A percentile compares a stretch with the other conserved stretches of the same genome.
Evolutionary conservation across 1,140 invertebrate genomes (phyloP).

Genomic region (Diabrotica virgifera): DNA sequence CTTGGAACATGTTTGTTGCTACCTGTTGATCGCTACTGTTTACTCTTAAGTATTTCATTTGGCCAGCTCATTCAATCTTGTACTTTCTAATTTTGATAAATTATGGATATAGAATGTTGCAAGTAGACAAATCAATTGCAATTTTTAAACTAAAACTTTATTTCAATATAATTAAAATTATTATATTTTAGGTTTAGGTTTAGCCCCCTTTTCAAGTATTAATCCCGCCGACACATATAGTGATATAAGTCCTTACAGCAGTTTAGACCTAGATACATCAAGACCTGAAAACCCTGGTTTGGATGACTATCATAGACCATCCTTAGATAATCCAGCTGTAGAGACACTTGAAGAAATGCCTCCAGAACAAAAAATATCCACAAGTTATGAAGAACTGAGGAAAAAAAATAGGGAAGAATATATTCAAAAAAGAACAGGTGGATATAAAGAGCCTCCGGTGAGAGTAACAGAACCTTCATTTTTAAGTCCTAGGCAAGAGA

Average conservation of each 20-base stretch:
- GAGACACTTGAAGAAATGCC: constrained; percentile 46
- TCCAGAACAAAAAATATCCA: constrained; percentile 43
- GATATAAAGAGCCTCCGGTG: constrained; percentile 22
- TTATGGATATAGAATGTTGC: no score
- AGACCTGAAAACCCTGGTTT: constrained; percentile 49
- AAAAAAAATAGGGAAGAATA: constrained; percentile 59
- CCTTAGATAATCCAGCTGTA: constrained; percentile 48
- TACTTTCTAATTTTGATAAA: no score
- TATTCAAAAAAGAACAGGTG: constrained; percentile 44
- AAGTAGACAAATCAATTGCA: no score
- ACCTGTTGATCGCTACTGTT: no score
- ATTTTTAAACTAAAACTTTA: no score
- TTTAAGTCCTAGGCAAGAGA: neutral
- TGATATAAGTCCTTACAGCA: constrained; percentile 45
- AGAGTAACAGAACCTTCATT: neutral
- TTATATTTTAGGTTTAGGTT: constrained; percentile 17
- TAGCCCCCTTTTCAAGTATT: constrained; percentile 48
- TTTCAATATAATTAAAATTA: neutral
- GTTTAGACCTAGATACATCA: constrained; percentile 50
- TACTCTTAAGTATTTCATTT: no score
- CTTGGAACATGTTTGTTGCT: no score
- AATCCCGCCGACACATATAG: constrained; percentile 46
- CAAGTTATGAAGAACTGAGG: constrained; percentile 59
- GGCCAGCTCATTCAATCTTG: no score
- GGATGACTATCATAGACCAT: constrained; percentile 52